Percentiles rank a stretch among this genome's conserved stretches.
Conservation (phyloP, 2,113 vertebrate genomes). For the Brachyhypopomus occidentalis region DNA sequence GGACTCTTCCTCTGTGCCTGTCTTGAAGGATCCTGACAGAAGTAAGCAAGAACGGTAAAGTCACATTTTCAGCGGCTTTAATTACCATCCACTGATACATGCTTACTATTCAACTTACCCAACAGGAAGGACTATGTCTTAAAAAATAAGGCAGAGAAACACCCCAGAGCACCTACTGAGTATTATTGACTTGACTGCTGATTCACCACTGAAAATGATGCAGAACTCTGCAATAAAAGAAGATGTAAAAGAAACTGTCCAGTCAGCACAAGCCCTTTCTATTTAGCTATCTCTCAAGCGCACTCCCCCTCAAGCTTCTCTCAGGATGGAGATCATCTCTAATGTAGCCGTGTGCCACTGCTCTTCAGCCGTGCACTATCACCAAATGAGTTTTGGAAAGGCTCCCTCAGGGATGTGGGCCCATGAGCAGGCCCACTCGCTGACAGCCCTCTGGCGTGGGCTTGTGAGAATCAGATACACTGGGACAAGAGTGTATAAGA, state of each 20-base stretch:
- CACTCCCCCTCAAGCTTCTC: background rate
- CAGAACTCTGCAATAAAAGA: background rate
- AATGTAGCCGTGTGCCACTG: conserved; percentile 19
- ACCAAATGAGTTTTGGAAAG: conserved; percentile 32
- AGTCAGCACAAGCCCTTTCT: conserved; percentile 27
- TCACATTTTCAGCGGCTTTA: too few species aligned
- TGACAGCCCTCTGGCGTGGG: conserved; percentile 37
- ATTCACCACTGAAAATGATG: conserved; percentile 2
- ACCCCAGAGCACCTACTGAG: background rate
- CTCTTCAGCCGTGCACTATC: conserved; percentile 5
- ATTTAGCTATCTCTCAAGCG: conserved; percentile 5
- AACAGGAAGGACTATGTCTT: background rate
- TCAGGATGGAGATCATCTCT: conserved; percentile 29
- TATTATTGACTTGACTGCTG: background rate
- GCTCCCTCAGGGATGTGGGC: conserved; percentile 40
- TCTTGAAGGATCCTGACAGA: too few species aligned
- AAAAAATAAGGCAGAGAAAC: background rate
- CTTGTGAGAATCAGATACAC: conserved; percentile 25
- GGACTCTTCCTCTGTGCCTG: too few species aligned
- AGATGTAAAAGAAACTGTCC: background rate
- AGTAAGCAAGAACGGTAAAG: too few species aligned
- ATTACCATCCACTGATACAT: background rate
- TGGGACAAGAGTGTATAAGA: conserved; percentile 15
- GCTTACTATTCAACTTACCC: background rate
- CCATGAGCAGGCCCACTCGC: conserved; percentile 15